Evolutionary conservation across 1,140 invertebrate species (phyloP), one percentile per base, ranked within the genome.

Genomic region (Prorops nasuta): DNA sequence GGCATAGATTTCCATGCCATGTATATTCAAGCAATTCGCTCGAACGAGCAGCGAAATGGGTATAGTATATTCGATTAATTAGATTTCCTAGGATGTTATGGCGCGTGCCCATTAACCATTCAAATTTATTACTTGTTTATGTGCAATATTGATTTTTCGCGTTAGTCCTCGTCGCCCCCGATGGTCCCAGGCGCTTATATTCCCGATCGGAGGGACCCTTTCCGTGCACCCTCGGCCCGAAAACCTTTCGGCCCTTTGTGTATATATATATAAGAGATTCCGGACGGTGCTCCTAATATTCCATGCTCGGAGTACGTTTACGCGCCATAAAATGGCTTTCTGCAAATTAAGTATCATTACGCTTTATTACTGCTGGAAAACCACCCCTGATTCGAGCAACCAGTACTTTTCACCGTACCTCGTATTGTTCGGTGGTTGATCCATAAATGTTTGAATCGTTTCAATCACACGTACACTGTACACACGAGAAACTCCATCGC

Each of bases 121-220:
- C 35, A 24, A 24, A 44, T 49, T 34, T 52, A 24, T 43, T 15
- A 28, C 35, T 24, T 40, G 39, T 59, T 58, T 59, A 49, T 50
- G 40, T 37, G 43, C 39, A 20, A 32, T 50, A 57, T 54, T 47
- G 39, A 59, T 41, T 50, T 40, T 54, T 34, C 42, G 10, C 18
- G 1, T 19, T 20, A 15, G 10, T 15, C 12, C 17, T 15, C 36
- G 15, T 32, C 24, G 17, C 24, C 4, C 34, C 28, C 40, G 31
- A 24, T 21, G 9, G 31, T 8, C 7, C 18, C 10, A 35, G 21
- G 14, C 31, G 43, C 18, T 40, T 19, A 21, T 24, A 36, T 12
- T 20, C 4, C n/a, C 9, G n/a, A n/a, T n/a, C n/a, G n/a, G n/a
- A n/a, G n/a, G n/a, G n/a, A n/a, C n/a, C n/a, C n/a, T n/a, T n/a